Evolutionary conservation across 2,888 invertebrate species (phyloP).

Genomic region (Polymixis lichenea): DNA sequence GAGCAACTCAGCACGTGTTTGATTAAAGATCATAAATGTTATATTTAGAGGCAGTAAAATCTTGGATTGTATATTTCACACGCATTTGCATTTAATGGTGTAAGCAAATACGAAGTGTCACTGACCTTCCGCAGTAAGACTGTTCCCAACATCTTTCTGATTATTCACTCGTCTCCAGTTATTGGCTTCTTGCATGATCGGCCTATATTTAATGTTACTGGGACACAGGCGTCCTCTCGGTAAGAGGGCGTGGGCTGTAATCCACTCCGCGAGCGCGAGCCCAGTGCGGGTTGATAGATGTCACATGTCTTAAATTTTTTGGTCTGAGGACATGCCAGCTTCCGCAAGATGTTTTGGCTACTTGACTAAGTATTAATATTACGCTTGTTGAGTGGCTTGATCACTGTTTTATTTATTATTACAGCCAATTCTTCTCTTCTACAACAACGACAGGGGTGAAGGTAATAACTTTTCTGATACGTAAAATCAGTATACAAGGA

Average conservation of each 20-base stretch:
- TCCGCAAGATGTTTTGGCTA: not conserved
- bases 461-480: not conserved
- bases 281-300: no score
- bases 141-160: not conserved
- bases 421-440: no score
- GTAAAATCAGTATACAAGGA: not conserved
- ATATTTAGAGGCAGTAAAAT: conserved; percentile 39
- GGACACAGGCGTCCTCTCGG: no score
- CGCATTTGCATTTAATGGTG: conserved; percentile 23
- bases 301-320: no score
- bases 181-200: not conserved
- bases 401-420: no score
- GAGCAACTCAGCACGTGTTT: conserved; percentile 38
- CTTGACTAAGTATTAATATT: not conserved
- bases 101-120: conserved; percentile 31
- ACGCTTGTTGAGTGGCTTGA: not conserved
- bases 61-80: conserved; percentile 51
- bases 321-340: no score
- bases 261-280: no score
- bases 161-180: not conserved
- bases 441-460: not conserved
- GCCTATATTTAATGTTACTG: no score
- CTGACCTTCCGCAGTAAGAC: conserved; percentile 14
- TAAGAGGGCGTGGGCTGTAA: no score
- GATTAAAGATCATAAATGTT: conserved; percentile 46